phyloP scores from a whole-genome alignment of 2,888 invertebrate genomes.

The Minunthozetes semirufus region DNA sequence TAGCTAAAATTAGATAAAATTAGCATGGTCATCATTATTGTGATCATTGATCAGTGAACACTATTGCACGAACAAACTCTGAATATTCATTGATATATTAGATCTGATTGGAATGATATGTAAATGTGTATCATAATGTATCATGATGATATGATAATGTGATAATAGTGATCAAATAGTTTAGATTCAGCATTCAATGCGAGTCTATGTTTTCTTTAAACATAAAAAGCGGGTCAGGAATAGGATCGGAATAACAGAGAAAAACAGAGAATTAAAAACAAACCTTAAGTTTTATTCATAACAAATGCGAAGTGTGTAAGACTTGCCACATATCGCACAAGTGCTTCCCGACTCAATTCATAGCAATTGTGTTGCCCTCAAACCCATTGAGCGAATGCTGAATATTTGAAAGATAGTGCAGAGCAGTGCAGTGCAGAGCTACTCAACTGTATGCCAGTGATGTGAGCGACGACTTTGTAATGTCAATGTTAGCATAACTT shows the following conservation, averaged over 20 bases:
- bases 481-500: conserved; percentile 32
- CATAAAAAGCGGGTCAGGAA: too few relatives aligned
- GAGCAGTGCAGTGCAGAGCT: neutral
- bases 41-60: too few relatives aligned
- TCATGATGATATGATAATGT: too few relatives aligned
- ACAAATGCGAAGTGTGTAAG: conserved; percentile 13
- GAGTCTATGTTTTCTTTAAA: too few relatives aligned
- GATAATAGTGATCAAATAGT: too few relatives aligned
- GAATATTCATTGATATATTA: too few relatives aligned
- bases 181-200: too few relatives aligned
- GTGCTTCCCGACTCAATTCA: conserved; percentile 19
- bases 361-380: conserved; percentile 26
- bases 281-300: conserved; percentile 9
- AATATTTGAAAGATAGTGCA: neutral
- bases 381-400: conserved; percentile 29
- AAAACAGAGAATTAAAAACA: neutral
- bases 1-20: too few relatives aligned
- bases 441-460: neutral
- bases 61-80: too few relatives aligned
- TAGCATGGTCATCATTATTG: too few relatives aligned
- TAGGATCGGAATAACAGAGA: neutral
- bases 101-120: too few relatives aligned
- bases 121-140: too few relatives aligned
- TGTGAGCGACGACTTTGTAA: conserved; percentile 24
- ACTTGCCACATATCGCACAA: conserved; percentile 22